Percentiles rank a stretch among this genome's conserved stretches.
Conservation (phyloP, 2,113 vertebrate genomes). For the Romanogobio albipinnatus region DNA sequence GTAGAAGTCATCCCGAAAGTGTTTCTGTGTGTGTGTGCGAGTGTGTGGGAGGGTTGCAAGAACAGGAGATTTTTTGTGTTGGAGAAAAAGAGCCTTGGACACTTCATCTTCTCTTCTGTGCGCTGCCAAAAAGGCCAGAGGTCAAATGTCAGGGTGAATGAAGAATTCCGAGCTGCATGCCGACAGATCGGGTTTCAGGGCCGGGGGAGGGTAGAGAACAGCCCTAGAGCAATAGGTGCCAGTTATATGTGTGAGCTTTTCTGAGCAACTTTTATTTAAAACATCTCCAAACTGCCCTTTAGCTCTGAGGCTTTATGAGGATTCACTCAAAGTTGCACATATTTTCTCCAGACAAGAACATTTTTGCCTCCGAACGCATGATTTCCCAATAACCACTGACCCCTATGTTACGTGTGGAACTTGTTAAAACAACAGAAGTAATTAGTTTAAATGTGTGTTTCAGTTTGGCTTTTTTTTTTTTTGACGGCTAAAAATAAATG, state of each 20-base stretch:
- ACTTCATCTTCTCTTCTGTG: conserved; percentile 85
- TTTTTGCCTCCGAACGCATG: conserved; percentile 18
- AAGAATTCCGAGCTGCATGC: conserved; percentile 84
- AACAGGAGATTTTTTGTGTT: conserved; percentile 84
- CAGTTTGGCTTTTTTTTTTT: neutral
- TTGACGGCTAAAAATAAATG: neutral
- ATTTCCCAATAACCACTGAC: conserved; percentile 35
- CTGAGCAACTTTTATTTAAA: conserved; percentile 63
- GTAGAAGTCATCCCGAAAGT: conserved; percentile 62
- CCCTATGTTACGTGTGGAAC: neutral
- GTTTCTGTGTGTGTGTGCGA: conserved; percentile 53
- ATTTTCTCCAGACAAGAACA: conserved; percentile 21
- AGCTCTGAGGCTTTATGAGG: conserved; percentile 64
- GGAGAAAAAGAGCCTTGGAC: conserved; percentile 77
- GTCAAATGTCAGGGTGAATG: conserved; percentile 85
- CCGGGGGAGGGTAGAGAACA: conserved; percentile 71
- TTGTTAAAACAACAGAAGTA: conserved; percentile 28
- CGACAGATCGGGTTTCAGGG: conserved; percentile 81
- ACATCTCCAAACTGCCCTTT: conserved; percentile 56
- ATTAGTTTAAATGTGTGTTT: conserved; percentile 10
- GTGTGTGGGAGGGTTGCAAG: conserved; percentile 67
- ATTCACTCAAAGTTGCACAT: conserved; percentile 67
- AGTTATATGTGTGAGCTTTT: conserved; percentile 67
- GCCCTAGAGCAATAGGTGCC: conserved; percentile 75
- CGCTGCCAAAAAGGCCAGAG: conserved; percentile 83